Base-by-base conservation (phyloP, 2,797 vertebrate genomes). In the Orestias chungarensis region DNA sequence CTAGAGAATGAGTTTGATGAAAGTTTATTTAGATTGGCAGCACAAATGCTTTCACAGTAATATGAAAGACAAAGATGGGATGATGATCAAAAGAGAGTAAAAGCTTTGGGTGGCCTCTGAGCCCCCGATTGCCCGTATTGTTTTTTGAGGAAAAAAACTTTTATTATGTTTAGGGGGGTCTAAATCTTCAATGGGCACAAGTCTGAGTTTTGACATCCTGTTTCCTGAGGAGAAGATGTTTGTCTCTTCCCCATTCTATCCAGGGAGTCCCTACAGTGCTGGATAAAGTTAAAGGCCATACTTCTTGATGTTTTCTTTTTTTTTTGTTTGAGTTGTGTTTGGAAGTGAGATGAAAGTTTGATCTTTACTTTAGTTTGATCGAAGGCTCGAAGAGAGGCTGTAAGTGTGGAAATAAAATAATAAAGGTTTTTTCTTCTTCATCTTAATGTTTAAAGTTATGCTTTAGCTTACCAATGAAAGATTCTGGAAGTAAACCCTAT, bases 151-250 rank as follows among this genome's bases (percentile, higher is more conserved):
- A n/a, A n/a, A 81, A 86, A 61, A 86, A 47, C 35, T 57, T 50
- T 76, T 88, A 85, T 89, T 93, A 89, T 81, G 75, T 81, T 87
- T 88, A 75, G 66, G 82, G 66, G 66, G 66, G 66, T 65, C 66
- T 81, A 62, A 76, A 44, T 78, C 79, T 71, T 81, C 81, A 52
- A 71, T 84, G 81, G 79, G 80, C 46, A 68, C 66, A 55, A 11
- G 72, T 76, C 76, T 82, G 79, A 86, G 81, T 71, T 23, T 50
- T 81, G 73, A 92, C 90, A 88, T 93, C 91, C 91, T 92, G 89
- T 92, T 92, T 93, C 91, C 85, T 91, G 89, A 80, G 68, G 81
- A 77, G 74, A 74, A 85, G 81, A 86, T 68, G 74, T 86, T 82
- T 81, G 76, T 79, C 70, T 65, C 68, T 85, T 64, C 66, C 35